Percentiles rank a stretch among this genome's conserved stretches.
Conservation (phyloP, 2,888 invertebrate species). For the Drosophila austrosaltans region DNA sequence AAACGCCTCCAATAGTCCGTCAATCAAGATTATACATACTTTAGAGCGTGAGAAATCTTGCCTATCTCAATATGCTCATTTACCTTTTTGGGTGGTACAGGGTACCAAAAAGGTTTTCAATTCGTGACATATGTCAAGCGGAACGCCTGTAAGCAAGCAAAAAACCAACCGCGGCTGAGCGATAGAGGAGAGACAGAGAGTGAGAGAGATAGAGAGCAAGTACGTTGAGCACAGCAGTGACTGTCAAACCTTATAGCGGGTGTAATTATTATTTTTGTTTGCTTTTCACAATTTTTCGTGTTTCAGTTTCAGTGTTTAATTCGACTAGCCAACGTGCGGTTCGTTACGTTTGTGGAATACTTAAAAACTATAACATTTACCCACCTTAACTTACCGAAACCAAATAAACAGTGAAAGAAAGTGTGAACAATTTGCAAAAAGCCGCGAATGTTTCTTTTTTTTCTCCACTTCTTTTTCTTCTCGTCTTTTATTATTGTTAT, state of each 20-base stretch:
- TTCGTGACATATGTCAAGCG: constrained; percentile 20
- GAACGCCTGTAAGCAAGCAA: constrained; percentile 11
- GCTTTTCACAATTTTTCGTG: constrained; percentile 46
- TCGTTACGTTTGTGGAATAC: constrained; percentile 42
- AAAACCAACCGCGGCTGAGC: constrained; percentile 18
- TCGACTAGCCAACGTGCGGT: constrained; percentile 62
- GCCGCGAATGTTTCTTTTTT: constrained; percentile 48
- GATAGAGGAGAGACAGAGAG: not conserved
- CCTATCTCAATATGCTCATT: not conserved
- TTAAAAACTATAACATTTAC: constrained; percentile 32
- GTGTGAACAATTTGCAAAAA: constrained; percentile 70
- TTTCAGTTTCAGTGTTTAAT: constrained; percentile 54
- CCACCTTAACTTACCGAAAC: constrained; percentile 16
- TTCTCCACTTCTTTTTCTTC: constrained; percentile 23
- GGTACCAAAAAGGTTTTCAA: constrained; percentile 21
- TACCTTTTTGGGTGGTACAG: not conserved
- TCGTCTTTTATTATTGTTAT: no score
- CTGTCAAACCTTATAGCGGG: constrained; percentile 48
- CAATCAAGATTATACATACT: not conserved
- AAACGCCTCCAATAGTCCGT: not conserved
- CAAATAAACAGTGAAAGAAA: constrained; percentile 41
- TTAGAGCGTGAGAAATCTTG: not conserved
- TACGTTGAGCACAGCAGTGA: constrained; percentile 24
- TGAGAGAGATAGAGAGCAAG: constrained; percentile 12
- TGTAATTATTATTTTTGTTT: constrained; percentile 49